Evolutionary conservation across 1,140 invertebrate species (phyloP), one percentile per base, ranked within the genome.

Genomic region (Phocides pigmalion): DNA sequence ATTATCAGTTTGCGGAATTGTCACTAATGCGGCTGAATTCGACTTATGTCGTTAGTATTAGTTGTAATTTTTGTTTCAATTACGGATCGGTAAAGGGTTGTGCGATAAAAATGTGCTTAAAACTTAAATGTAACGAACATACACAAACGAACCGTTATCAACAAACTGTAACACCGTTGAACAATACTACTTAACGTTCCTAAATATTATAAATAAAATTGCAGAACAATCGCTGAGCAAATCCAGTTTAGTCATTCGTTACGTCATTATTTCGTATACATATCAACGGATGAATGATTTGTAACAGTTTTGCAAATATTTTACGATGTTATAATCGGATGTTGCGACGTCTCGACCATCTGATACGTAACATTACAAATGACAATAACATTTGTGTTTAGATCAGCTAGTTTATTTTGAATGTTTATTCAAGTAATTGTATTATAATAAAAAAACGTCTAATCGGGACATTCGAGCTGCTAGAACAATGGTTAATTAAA

Each of bases 221-320:
- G 54, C 49, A 66, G 68, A 70, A 66, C 68, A 66, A 69, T 64
- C 42, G 47, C 53, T 50, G 66, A 68, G 68, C 68, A 68, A 74
- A 54, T 58, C 32, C 49, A 19, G 37, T 62, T 54, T 51, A 41
- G 50, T 44, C 56, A 62, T 49, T 54, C 46, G 49, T 64, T 44
- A 67, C 41, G 64, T 59, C 15, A 65, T 64, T 75, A 67, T 74
- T 72, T 74, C 64, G 64, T 65, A 67, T 68, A 74, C 72, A 74
- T 74, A 74, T 74, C 72, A 74, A 62, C 54, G 54, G 54, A 59
- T 59, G 42, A 25, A 59, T 59, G 42, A 35, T 46, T 59, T 59
- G 54, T 59, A 44, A 59, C 42, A 35, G 54, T 46, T 47, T 59
- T 35, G 54, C 54, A 46, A 58, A 44, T 56, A 56, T 20, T 58